Conservation (phyloP, 2,113 vertebrate species). For the Tachysurus vachellii region DNA sequence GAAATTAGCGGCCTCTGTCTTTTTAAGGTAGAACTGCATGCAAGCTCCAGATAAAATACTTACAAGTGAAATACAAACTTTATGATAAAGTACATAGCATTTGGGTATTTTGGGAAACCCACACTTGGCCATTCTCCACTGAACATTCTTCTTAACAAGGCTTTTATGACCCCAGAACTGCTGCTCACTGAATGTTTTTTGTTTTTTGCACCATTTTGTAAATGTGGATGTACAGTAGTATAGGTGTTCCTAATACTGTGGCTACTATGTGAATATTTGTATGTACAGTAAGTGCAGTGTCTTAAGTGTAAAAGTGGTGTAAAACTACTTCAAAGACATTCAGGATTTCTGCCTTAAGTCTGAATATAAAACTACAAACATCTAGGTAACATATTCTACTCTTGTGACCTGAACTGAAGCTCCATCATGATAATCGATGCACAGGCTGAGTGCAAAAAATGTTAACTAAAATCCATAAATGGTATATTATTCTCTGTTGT, state of each 20-base stretch:
- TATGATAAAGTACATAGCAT: neutral
- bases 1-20: neutral
- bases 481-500: too few relatives aligned
- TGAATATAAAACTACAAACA: neutral
- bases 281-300: neutral
- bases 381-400: too few relatives aligned
- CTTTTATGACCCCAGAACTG: neutral
- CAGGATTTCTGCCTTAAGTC: neutral
- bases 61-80: neutral
- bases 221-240: neutral
- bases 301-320: neutral
- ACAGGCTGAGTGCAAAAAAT: too few relatives aligned
- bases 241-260: neutral
- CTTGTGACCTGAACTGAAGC: too few relatives aligned
- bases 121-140: neutral
- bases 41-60: neutral
- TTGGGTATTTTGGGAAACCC: neutral
- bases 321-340: neutral
- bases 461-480: too few relatives aligned
- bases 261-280: neutral
- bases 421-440: too few relatives aligned
- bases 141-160: neutral
- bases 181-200: neutral
- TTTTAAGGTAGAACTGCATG: neutral
- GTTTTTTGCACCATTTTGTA: neutral